Evolutionary conservation across 2,888 invertebrate species (phyloP).

Genomic region (Megamerina dolium): DNA sequence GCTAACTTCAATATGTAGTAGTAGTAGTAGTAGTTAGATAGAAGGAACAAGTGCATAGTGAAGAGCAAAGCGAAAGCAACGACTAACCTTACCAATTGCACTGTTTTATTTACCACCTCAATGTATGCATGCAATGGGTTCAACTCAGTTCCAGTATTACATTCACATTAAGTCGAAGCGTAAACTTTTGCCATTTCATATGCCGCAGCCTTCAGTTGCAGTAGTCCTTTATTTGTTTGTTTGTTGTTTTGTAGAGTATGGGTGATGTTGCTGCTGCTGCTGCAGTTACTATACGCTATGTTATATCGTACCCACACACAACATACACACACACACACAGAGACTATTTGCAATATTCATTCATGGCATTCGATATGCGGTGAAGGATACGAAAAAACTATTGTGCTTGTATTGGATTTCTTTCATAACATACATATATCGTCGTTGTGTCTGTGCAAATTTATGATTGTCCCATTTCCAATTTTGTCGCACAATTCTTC

Average conservation of each 20-base stretch:
- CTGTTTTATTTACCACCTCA: too few species aligned
- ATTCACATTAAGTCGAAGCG: slow-evolving; percentile 44
- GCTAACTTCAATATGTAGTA: too few species aligned
- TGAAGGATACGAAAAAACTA: too few species aligned
- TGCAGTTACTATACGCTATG: too few species aligned
- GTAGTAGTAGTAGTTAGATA: too few species aligned
- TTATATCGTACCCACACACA: too few species aligned
- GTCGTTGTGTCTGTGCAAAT: slow-evolving; percentile 46
- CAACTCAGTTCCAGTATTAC: slow-evolving; percentile 20
- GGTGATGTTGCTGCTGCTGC: slow-evolving; percentile 8
- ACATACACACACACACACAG: not conserved
- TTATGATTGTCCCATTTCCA: slow-evolving; percentile 49
- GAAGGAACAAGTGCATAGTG: too few species aligned
- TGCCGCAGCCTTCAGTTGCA: slow-evolving; percentile 8
- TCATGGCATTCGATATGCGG: too few species aligned
- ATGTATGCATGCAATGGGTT: too few species aligned
- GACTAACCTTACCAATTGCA: too few species aligned
- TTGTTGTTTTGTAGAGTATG: not conserved
- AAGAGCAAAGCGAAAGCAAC: too few species aligned
- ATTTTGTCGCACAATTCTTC: slow-evolving; percentile 29
- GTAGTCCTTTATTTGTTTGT: slow-evolving; percentile 3
- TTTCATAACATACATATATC: too few species aligned
- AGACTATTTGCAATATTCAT: not conserved
- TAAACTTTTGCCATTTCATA: slow-evolving; percentile 32
- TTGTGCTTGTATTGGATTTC: slow-evolving; percentile 8